Percentiles rank a stretch among this genome's conserved stretches.
phyloP scores from a whole-genome alignment of 2,888 invertebrate species.

The Nomada flava region DNA sequence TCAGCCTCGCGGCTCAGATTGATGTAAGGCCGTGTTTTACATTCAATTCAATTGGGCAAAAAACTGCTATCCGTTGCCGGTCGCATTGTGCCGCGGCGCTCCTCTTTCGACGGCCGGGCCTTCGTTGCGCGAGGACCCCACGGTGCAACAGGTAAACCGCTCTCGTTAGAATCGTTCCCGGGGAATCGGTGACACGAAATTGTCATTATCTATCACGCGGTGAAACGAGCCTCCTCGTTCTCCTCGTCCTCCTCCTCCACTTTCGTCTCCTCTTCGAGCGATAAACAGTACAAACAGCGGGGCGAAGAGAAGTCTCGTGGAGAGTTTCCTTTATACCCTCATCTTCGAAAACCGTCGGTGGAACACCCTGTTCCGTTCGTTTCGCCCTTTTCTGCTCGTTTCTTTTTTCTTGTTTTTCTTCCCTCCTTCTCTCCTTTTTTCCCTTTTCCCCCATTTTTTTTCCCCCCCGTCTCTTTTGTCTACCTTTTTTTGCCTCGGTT shows the following conservation, averaged over 20 bases:
- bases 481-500: conserved; percentile 20
- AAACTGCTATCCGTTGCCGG: conserved; percentile 77
- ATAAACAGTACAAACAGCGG: conserved; percentile 3
- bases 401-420: conserved; percentile 31
- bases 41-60: conserved; percentile 84
- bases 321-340: conserved; percentile 42
- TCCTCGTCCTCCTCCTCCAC: neutral
- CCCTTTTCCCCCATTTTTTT: too few species aligned
- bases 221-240: conserved; percentile 5
- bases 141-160: conserved; percentile 61
- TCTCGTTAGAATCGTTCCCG: conserved; percentile 69
- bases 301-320: neutral
- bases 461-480: neutral
- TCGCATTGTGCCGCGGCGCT: conserved; percentile 60
- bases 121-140: conserved; percentile 31
- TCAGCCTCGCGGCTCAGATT: conserved; percentile 83
- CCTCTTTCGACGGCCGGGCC: conserved; percentile 50
- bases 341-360: conserved; percentile 49
- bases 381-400: conserved; percentile 27
- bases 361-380: conserved; percentile 60
- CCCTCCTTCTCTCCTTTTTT: conserved; percentile 10
- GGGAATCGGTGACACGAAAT: conserved; percentile 68
- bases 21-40: conserved; percentile 84
- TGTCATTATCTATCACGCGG: conserved; percentile 73
- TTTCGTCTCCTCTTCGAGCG: neutral